Conservation (phyloP, 1,140 invertebrate species). For the Eriosoma lanigerum region DNA sequence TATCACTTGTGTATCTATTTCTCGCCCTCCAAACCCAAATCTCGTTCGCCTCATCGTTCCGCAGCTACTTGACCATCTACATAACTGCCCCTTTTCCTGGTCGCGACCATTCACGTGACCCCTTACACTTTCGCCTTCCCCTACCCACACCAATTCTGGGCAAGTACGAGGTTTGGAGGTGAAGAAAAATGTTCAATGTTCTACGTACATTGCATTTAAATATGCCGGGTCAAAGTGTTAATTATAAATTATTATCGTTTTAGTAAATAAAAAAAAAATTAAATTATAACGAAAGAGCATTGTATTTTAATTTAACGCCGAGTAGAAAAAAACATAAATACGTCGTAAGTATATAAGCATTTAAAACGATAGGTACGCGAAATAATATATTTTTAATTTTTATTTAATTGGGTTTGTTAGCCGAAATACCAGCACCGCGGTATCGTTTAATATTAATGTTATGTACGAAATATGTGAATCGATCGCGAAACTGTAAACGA, state of each 20-base stretch:
- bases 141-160: neutral
- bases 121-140: neutral
- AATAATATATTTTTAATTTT: no score
- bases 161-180: neutral
- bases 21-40: no score
- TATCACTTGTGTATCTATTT: neutral
- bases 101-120: neutral
- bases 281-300: neutral
- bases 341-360: no score
- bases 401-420: no score
- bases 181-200: slow-evolving; percentile 32
- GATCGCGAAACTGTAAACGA: no score
- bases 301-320: neutral
- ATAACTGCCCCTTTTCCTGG: neutral
- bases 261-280: neutral
- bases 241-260: slow-evolving; percentile 29
- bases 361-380: no score
- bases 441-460: no score
- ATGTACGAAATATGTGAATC: no score
- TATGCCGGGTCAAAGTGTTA: neutral
- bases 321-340: neutral
- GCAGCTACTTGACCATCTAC: no score
- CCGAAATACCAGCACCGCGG: no score
- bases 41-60: no score
- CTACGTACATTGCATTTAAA: neutral